Evolutionary conservation across 1,140 invertebrate species (phyloP), one percentile per base, ranked within the genome.

Genomic region (Heterodera carotae): DNA sequence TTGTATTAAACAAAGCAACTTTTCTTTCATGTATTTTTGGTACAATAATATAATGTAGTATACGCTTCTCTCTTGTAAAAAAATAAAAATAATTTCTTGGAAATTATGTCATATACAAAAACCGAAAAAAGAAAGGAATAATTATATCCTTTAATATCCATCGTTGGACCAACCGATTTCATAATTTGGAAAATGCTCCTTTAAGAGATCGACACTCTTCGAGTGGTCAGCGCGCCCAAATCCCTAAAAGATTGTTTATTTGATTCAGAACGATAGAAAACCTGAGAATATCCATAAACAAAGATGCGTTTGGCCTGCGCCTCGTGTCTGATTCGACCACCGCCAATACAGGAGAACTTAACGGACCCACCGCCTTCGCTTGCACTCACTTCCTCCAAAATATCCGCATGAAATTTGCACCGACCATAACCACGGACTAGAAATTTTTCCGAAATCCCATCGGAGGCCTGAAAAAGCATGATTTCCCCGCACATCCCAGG

Each of bases 171-270:
- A 93, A 18, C 91, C 92, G 73, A 95, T 92, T 18, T 90, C 88
- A 83, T 95, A 94, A 79, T 91, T 90, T 1, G 91, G 89, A 88
- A 91, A 95, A 62, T 91, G 90, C 80, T 91, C 91, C 83, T 93
- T 93, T 66, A 95, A 84, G 29, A 95, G 83, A 18, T 91, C 91
- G 2, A 92, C 92, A 10, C 93, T 89, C 10, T 92, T 88, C 84
- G 91, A 87, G 89, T 95, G 94, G 88, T 96, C 93, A 27, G 94
- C 94, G 88, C 92, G 91, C 0, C 94, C 94, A 88, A 91, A 95
- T 4, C 92, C 93, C 91, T 79, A 93, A 76, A 77, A 77, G 36
- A 56, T 76, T 74, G 36, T 43, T 82, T 27, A 69, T 62, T 33
- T 88, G 89, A 80, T 29, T 76, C 12, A 31, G 83, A 74, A 31